A percentile compares a stretch with the other conserved stretches of the same genome.
Conservation (phyloP, 2,888 invertebrate species). For the Diloba caeruleocephala region DNA sequence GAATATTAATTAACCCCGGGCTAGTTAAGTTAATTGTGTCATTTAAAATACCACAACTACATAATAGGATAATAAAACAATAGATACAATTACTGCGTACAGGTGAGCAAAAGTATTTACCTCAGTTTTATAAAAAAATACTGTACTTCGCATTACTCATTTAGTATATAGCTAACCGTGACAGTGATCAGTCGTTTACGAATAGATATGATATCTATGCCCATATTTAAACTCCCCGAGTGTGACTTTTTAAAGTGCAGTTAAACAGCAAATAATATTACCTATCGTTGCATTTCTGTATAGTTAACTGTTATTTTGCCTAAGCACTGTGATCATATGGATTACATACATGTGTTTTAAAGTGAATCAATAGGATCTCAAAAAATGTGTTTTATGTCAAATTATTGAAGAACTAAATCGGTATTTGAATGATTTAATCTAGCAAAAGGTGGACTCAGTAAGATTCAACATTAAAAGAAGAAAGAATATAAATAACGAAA, state of each 20-base stretch:
- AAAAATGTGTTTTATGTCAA: no score
- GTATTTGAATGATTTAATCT: no score
- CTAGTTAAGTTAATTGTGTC: slow-evolving; percentile 4
- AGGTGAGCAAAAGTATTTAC: not conserved
- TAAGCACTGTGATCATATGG: not conserved
- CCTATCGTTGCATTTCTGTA: no score
- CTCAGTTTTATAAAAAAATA: not conserved
- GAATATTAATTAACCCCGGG: not conserved
- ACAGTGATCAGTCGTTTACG: not conserved
- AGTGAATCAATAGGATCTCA: no score
- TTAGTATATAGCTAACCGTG: slow-evolving; percentile 8
- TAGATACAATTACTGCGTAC: no score
- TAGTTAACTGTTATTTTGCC: not conserved
- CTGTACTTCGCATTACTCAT: not conserved
- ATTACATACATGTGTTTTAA: not conserved
- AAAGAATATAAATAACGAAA: not conserved
- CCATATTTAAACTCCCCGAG: not conserved
- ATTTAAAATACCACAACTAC: slow-evolving; percentile 9
- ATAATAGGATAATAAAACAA: slow-evolving; percentile 11
- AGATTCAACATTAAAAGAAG: no score
- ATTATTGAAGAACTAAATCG: no score
- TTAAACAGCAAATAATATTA: no score
- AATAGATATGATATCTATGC: not conserved
- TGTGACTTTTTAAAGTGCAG: not conserved
- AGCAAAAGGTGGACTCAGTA: no score